Evolutionary conservation across 2,888 invertebrate species (phyloP).

Genomic region (Tromatobia lineatoria): DNA sequence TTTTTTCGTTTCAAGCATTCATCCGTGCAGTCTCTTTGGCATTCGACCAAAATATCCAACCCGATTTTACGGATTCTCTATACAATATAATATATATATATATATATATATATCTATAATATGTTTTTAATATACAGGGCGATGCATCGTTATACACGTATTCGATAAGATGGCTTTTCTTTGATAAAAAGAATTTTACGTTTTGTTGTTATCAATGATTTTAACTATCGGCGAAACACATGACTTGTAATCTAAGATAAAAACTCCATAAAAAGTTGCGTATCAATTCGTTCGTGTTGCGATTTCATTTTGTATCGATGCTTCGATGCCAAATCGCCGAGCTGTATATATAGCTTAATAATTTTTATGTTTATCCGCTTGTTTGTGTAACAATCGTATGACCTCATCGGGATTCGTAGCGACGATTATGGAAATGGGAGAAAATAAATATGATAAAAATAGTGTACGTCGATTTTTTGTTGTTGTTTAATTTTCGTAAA

Average conservation of each 20-base stretch:
- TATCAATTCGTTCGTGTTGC: constrained; percentile 43
- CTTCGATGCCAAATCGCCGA: constrained; percentile 44
- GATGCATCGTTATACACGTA: constrained; percentile 53
- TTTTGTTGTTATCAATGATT: constrained; percentile 28
- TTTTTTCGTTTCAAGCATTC: constrained; percentile 32
- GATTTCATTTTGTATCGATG: constrained; percentile 35
- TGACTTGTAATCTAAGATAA: constrained; percentile 59
- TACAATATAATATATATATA: constrained; percentile 63
- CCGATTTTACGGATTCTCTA: constrained; percentile 60
- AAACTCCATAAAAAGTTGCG: constrained; percentile 63
- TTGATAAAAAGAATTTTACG: constrained; percentile 27
- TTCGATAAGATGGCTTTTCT: constrained; percentile 25
- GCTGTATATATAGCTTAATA: constrained; percentile 30
- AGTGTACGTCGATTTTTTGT: constrained; percentile 33
- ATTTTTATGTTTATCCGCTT: constrained; percentile 48
- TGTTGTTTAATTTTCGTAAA: constrained; percentile 54
- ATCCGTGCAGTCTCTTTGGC: constrained; percentile 48
- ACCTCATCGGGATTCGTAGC: background rate
- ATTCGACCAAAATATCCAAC: constrained; percentile 65
- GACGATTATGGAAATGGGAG: background rate
- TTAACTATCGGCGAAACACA: constrained; percentile 39
- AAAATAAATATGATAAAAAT: constrained; percentile 36
- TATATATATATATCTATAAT: constrained; percentile 51
- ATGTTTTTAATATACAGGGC: constrained; percentile 58
- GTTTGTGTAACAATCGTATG: background rate